phyloP scores from a whole-genome alignment of 1,140 invertebrate genomes.

The Lerema accius region DNA sequence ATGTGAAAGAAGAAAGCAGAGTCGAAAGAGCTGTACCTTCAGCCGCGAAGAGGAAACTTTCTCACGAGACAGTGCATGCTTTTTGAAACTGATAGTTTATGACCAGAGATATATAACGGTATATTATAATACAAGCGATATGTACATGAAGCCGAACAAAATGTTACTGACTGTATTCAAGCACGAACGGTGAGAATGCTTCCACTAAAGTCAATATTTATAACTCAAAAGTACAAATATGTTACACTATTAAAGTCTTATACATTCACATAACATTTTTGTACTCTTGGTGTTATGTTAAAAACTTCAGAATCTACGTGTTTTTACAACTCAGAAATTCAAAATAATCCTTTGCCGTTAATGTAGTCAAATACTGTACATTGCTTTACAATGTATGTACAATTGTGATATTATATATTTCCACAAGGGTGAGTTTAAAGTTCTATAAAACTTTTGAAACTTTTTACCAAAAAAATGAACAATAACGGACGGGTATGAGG shows the following conservation, averaged over 20 bases:
- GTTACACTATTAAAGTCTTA: slow-evolving; percentile 40
- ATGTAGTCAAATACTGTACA: slow-evolving; percentile 23
- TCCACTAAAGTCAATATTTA: slow-evolving; percentile 71
- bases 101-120: slow-evolving; percentile 80
- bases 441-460: too few relatives aligned
- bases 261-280: slow-evolving; percentile 54
- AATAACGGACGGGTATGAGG: slow-evolving; percentile 15
- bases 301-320: slow-evolving; percentile 19
- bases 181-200: slow-evolving; percentile 83
- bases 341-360: slow-evolving; percentile 16
- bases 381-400: slow-evolving; percentile 31
- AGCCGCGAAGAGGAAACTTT: slow-evolving; percentile 88
- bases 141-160: slow-evolving; percentile 82
- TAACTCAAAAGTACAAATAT: slow-evolving; percentile 56
- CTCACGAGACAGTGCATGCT: slow-evolving; percentile 90
- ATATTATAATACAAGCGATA: slow-evolving; percentile 82
- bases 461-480: too few relatives aligned
- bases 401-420: slow-evolving; percentile 35
- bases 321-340: slow-evolving; percentile 19
- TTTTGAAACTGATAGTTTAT: slow-evolving; percentile 83
- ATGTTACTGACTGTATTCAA: slow-evolving; percentile 79
- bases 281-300: slow-evolving; percentile 42
- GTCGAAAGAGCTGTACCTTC: slow-evolving; percentile 87
- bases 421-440: too few relatives aligned
- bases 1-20: slow-evolving; percentile 88